Evolutionary conservation across 1,140 invertebrate species (phyloP).

Genomic region (Lordiphosa collinella): DNA sequence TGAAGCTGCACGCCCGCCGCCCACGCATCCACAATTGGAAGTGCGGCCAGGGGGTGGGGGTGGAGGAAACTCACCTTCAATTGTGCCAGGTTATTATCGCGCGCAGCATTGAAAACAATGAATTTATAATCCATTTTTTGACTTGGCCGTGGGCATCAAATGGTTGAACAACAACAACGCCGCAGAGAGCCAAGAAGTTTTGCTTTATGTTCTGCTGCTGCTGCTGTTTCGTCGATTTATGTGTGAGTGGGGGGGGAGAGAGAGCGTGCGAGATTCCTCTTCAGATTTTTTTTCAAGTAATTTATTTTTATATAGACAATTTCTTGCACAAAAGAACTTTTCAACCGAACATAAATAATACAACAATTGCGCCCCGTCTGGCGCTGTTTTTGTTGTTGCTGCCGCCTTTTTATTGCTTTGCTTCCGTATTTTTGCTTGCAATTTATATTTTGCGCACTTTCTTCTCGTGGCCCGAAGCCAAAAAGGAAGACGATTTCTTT

Average conservation of each 20-base stretch:
- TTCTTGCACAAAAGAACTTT: conserved; percentile 41
- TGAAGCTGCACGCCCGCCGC: neutral
- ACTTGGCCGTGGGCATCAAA: neutral
- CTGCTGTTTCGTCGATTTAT: conserved; percentile 15
- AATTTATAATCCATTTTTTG: conserved; percentile 74
- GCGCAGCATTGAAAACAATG: conserved; percentile 72
- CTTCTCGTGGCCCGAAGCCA: conserved; percentile 7
- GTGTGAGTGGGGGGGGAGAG: conserved; percentile 1
- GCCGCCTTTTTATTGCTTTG: conserved; percentile 24
- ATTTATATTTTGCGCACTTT: conserved; percentile 27
- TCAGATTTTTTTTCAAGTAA: conserved; percentile 22
- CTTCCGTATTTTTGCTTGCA: conserved; percentile 35
- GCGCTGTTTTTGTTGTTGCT: conserved; percentile 20
- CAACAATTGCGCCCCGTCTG: neutral
- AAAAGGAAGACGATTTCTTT: conserved; percentile 26
- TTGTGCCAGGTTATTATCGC: conserved; percentile 72
- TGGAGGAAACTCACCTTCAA: conserved; percentile 61
- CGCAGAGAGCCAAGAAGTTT: conserved; percentile 10
- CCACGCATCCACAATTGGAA: conserved; percentile 2
- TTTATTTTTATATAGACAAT: conserved; percentile 30
- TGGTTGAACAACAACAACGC: conserved; percentile 16
- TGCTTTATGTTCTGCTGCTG: conserved; percentile 8
- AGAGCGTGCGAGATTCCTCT: conserved; percentile 28
- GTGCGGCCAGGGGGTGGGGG: neutral
- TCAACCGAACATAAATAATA: conserved; percentile 22